These are phyloP conservation scores for Pseudopodoces humilis DNA, from an alignment of 2,113 vertebrate species.

Conservation along the genomic window DNA sequence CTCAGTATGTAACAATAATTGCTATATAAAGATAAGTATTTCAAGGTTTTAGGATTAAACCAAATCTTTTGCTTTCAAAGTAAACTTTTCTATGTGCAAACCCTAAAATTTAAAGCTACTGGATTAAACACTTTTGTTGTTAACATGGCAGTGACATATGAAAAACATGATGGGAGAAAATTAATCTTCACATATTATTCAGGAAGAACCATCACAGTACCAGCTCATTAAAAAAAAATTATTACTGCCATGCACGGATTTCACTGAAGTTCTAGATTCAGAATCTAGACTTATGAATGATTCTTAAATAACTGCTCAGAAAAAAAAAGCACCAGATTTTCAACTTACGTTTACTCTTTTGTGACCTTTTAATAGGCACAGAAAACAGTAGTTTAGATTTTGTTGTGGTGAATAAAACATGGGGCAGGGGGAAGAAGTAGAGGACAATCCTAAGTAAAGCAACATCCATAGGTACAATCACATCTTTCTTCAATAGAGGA, in stretches of 20 bases:
- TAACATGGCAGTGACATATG: not conserved
- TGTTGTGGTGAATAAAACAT: not conserved
- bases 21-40: not conserved
- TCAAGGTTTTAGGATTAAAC: not conserved
- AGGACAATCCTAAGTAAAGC: not conserved
- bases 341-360: not conserved
- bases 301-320: not conserved
- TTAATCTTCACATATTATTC: not conserved
- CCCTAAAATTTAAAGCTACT: not conserved
- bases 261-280: not conserved
- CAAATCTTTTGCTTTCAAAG: not conserved
- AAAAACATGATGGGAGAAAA: not conserved
- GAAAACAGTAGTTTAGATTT: not conserved
- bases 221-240: not conserved
- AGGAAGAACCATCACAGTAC: not conserved
- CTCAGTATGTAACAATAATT: not conserved
- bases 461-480: not conserved
- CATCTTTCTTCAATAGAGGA: not conserved
- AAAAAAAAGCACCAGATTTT: not conserved
- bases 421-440: not conserved
- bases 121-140: not conserved
- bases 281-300: not conserved
- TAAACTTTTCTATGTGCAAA: not conserved
- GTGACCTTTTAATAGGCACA: not conserved
- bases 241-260: not conserved